phyloP scores from a whole-genome alignment of 2,113 vertebrate species.

The Synchiropus splendidus region DNA sequence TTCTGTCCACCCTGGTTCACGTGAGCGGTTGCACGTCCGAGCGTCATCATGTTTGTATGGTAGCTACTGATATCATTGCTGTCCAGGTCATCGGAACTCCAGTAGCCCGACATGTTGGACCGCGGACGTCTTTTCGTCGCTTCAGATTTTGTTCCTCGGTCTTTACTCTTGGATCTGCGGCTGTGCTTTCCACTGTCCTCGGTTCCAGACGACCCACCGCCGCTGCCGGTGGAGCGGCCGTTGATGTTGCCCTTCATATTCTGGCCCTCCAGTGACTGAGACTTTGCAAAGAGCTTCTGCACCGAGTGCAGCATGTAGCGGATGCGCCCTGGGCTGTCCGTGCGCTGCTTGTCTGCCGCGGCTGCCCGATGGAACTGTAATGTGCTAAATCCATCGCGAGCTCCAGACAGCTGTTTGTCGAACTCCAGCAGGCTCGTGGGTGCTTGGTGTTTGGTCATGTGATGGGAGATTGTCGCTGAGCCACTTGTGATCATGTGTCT shows the following conservation, averaged over 20 bases:
- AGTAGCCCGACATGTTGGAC: slow-evolving; percentile 96
- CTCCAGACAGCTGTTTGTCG: slow-evolving; percentile 89
- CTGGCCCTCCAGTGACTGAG: slow-evolving; percentile 80
- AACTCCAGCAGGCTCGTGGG: slow-evolving; percentile 89
- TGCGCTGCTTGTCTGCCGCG: slow-evolving; percentile 80
- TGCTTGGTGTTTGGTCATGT: slow-evolving; percentile 72
- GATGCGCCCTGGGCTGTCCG: slow-evolving; percentile 92
- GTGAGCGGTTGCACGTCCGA: slow-evolving; percentile 66
- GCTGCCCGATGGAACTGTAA: slow-evolving; percentile 86
- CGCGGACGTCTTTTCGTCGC: slow-evolving; percentile 82
- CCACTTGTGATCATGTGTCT: slow-evolving; percentile 74
- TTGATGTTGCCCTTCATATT: slow-evolving; percentile 80
- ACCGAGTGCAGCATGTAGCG: slow-evolving; percentile 95
- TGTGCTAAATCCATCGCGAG: slow-evolving; percentile 92
- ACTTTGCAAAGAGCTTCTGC: slow-evolving; percentile 87
- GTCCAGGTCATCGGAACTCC: slow-evolving; percentile 95
- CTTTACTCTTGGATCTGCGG: slow-evolving; percentile 93
- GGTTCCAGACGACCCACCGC: slow-evolving; percentile 47
- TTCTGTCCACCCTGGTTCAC: slow-evolving; percentile 69
- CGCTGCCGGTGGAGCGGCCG: slow-evolving; percentile 67
- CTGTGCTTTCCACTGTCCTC: slow-evolving; percentile 80
- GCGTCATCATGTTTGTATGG: slow-evolving; percentile 85
- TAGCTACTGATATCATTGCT: slow-evolving; percentile 85
- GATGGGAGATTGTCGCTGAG: slow-evolving; percentile 72
- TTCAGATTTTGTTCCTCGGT: slow-evolving; percentile 81